Evolutionary conservation across 2,888 invertebrate species (phyloP), one percentile per base, ranked within the genome.

Genomic region (Griposia aprilina): DNA sequence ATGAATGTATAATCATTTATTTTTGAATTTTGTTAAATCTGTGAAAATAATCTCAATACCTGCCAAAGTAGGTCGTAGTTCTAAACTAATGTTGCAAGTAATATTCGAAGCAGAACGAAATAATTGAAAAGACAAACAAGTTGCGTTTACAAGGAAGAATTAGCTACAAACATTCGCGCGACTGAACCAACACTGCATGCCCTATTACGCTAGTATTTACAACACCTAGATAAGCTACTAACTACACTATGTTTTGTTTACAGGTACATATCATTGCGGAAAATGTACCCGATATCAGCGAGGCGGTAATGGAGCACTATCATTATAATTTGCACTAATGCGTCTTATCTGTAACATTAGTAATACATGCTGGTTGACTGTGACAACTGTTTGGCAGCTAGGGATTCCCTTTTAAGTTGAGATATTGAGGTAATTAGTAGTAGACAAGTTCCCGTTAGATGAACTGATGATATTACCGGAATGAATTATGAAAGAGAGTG

Each of bases 221-320:
- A 57, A 52, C 52, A 69, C 57, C 30, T 73, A 78, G 73, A 82
- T 78, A 86, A 83, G 48, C 36, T 63, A 48, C 72, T 84, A 87
- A 84, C 10, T 26, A 72, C 10, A 45, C 36, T 45, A 17, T 84
- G 30, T 84, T 87, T 85, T 85, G 66, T 84, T 86, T 52, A 63
- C 85, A 85, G 85, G 85, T 85, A 85, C 69, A 57, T 72, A 50
- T 65, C 69, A 52, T 45, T 4, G 41, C 63, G 73, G 73, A 87
- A 67, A 80, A 57, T 67, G 36, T 50, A 23, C 26, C 30, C 23
- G 83, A 60, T 60, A 71, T n/a, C 74, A 63, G 63, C 74, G 57
- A 48, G 20, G 26, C 15, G 74, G 80, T 85, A 80, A 84, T 77
- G 76, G 36, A 69, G 15, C 2, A 15, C 66, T 83, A 72, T 79